Base-by-base conservation (phyloP, 2,888 invertebrate species). In the Orthosia gothica region DNA sequence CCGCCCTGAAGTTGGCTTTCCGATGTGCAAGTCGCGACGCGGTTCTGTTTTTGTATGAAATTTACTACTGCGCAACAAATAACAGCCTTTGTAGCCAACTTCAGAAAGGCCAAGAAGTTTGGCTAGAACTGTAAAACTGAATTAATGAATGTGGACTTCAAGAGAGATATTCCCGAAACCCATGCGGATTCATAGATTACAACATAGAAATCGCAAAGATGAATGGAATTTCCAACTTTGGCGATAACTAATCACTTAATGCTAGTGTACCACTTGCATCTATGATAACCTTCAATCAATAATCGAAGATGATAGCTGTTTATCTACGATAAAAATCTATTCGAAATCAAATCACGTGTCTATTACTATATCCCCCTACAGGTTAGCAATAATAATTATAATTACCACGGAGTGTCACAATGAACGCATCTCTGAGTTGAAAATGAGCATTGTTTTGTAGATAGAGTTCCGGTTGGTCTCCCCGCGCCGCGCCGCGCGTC, bases 391-490 rank as follows among this genome's bases (percentile, higher is more conserved):
- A 76, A 71, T 72, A 57, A 79, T 79, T 62, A 70, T 83, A 76
- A 79, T 83, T 82, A 74, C 74, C 74, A 70, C 82, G 71, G 61
- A 74, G 63, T 69, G 70, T 64, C 70, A 78, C 76, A 84, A 64
- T 80, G 70, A 78, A 73, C 72, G 76, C 76, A 82, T 82, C 73
- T 82, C 50, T 65, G 70, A 61, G 74, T 81, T 74, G 62, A 74
- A 79, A 90, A 90, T 87, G 81, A 89, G 88, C 91, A 92, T 93
- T 93, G 92, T 93, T 93, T 93, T 89, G 88, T 84, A 83, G 81
- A 79, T 86, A 73, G 84, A 92, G 93, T 93, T 95, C 93, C 94
- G 94, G 93, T 93, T 93, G 90, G 87, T 87, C 89, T 91, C 89
- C 90, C 90, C 90, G 88, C 89, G 72, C 87, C 87, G 81, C 89